Evolutionary conservation across 2,797 vertebrate species (phyloP).

Genomic region (Sebastes hopkinsi): DNA sequence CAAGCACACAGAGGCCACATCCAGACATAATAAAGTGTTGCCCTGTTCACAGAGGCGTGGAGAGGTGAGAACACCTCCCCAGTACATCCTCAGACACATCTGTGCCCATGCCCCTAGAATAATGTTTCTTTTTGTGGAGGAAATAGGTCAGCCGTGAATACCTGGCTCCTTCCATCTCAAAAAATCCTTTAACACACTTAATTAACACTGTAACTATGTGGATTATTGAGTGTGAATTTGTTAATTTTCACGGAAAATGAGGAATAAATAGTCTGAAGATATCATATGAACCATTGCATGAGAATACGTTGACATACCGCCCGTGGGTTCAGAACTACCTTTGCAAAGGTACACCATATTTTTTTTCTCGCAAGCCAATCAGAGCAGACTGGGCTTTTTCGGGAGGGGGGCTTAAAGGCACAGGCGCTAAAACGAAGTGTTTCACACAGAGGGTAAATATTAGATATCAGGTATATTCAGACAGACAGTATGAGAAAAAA

Average conservation of each 20-base stretch:
- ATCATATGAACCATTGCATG: no score
- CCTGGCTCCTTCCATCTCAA: constrained; percentile 50
- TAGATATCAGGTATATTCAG: no score
- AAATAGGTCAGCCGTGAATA: constrained; percentile 75
- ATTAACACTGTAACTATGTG: constrained; percentile 39
- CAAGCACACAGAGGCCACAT: constrained; percentile 49
- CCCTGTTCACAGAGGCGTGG: constrained; percentile 61
- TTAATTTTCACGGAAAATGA: no score
- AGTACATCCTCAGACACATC: constrained; percentile 65
- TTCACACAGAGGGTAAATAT: no score
- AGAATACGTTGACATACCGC: no score
- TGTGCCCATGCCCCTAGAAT: constrained; percentile 55
- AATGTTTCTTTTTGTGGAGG: constrained; percentile 34
- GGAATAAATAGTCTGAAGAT: no score
- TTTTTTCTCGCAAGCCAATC: no score
- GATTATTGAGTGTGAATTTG: neutral
- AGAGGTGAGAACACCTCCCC: constrained; percentile 55
- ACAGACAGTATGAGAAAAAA: no score
- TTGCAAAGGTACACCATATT: no score
- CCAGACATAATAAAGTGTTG: constrained; percentile 56
- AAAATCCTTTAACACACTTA: constrained; percentile 46
- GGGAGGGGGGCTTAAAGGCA: no score
- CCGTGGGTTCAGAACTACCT: no score
- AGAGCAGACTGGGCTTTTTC: no score
- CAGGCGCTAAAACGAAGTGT: fast-evolving